Conservation (phyloP, 2,888 invertebrate genomes). For the Galerucella calmariensis region DNA sequence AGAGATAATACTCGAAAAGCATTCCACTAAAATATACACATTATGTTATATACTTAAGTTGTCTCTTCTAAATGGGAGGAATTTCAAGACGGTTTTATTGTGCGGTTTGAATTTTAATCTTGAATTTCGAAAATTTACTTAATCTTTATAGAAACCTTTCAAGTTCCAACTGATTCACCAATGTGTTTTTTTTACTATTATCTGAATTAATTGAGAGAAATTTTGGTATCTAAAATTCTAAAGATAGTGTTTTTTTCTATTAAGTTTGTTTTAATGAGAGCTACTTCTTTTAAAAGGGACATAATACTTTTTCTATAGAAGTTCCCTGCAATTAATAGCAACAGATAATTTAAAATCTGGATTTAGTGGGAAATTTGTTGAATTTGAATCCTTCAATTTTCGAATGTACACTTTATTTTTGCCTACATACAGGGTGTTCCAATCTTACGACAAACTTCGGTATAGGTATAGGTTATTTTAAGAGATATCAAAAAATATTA, state of each 20-base stretch:
- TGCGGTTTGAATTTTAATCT: constrained; percentile 21
- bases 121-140: constrained; percentile 23
- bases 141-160: constrained; percentile 10
- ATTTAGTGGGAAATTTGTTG: too few species aligned
- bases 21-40: constrained; percentile 40
- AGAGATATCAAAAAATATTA: too few species aligned
- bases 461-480: too few species aligned
- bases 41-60: constrained; percentile 38
- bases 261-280: neutral
- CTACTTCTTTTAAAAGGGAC: neutral
- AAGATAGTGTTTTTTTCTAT: neutral
- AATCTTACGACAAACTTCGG: too few species aligned
- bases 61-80: constrained; percentile 32
- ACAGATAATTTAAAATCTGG: too few species aligned
- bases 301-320: neutral
- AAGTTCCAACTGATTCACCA: neutral
- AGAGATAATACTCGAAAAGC: constrained; percentile 33
- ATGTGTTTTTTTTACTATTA: neutral
- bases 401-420: too few species aligned
- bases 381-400: too few species aligned
- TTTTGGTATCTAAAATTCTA: neutral
- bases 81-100: constrained; percentile 28
- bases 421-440: too few species aligned
- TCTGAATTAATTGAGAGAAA: too few species aligned
- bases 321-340: neutral